Percentiles rank a stretch among this genome's conserved stretches.
Conservation (phyloP, 2,113 vertebrate species). For the Pontoporia blainvillei region DNA sequence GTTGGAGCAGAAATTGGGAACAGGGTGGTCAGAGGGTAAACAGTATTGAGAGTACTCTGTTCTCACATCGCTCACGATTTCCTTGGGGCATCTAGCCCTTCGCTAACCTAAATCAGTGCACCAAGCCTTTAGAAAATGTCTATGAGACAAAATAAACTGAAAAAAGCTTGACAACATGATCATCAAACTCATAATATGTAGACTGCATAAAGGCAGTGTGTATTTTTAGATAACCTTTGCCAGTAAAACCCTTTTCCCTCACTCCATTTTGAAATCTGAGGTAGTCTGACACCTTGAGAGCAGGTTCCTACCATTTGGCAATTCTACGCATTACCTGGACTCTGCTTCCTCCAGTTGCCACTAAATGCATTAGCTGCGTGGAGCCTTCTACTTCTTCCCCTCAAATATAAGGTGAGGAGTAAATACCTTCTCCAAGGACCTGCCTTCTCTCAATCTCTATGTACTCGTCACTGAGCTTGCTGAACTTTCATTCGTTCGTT, state of each 20-base stretch:
- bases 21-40: constrained; percentile 7
- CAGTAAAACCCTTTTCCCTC: not conserved
- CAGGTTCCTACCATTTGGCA: not conserved
- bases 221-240: not conserved
- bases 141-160: not conserved
- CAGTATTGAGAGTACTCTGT: not conserved
- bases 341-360: not conserved
- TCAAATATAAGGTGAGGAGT: not conserved
- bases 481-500: not conserved
- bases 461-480: not conserved
- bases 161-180: not conserved
- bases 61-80: not conserved
- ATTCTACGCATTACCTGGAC: not conserved
- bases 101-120: not conserved
- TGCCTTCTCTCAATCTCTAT: not conserved
- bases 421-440: not conserved
- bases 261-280: not conserved
- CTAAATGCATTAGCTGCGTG: too few relatives aligned
- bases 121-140: not conserved
- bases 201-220: not conserved
- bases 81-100: not conserved
- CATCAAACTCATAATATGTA: not conserved
- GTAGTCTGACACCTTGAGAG: not conserved
- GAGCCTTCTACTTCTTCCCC: not conserved
- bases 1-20: not conserved